Base-by-base conservation (phyloP, 2,113 vertebrate genomes). In the Melospiza melodia region DNA sequence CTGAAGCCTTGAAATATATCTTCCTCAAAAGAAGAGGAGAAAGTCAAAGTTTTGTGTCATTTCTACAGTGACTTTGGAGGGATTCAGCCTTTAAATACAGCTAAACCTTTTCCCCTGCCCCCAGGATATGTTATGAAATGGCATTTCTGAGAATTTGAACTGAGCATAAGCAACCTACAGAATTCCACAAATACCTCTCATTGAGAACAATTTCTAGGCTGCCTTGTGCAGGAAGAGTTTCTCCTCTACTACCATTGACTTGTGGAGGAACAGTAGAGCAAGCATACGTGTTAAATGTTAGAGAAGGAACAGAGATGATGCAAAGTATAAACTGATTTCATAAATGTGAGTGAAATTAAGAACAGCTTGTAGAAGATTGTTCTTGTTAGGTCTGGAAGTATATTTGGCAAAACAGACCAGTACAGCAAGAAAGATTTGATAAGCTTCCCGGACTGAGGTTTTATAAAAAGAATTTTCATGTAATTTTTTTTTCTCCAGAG, bases 151-250 rank as follows among this genome's bases (percentile, higher is more conserved):
- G 77, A 94, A 87, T 87, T 73, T 72, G 48, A 81, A 93, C 43
- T 79, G 51, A 81, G 54, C 37, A 41, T 71, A 88, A 59, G 79
- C 92, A 96, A 96, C 96, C 94, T 97, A 96, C 94, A 96, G 95
- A 95, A 96, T 97, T 96, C 95, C 68, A 95, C 2, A 9, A 94
- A 96, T 94, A 77, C 83, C 57, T 95, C 88, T 84, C 18, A 35
- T 52, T 92, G 92, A 94, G 83, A 87, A n/a, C 0, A 0, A 30
- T 90, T 20, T 95, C 48, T 69, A 59, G 67, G 59, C 90, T 75
- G 85, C 81, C 39, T 87, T 16, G 12, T 19, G 10, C 43, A 89
- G 68, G 76, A 84, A 35, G n/a, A 81, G 57, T 86, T 92, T 88
- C 61, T 80, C 5, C 39, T 74, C 76, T 57, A 27, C 51, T 84